phyloP scores from a whole-genome alignment of 2,797 vertebrate genomes.

The Enteromius fasciolatus region DNA sequence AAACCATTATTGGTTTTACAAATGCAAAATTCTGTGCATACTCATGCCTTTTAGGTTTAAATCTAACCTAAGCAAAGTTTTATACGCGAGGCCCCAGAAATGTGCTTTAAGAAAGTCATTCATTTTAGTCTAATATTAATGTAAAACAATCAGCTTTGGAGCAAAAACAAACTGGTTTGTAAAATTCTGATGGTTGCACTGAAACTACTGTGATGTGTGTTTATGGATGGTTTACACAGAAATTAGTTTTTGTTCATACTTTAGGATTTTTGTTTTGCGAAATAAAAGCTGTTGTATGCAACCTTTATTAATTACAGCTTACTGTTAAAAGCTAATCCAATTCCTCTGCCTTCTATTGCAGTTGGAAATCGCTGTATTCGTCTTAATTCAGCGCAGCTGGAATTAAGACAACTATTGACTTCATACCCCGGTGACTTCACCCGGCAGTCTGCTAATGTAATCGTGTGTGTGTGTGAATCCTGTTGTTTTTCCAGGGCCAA shows the following conservation, averaged over 20 bases:
- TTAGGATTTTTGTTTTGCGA: not conserved
- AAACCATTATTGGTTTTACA: not conserved
- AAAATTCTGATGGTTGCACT: not conserved
- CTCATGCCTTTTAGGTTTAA: not conserved
- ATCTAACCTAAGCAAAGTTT: not conserved
- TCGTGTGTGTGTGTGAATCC: slow-evolving; percentile 24
- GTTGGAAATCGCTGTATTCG: not conserved
- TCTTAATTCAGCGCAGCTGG: slow-evolving; percentile 19
- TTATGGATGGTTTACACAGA: not conserved
- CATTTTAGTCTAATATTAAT: not conserved
- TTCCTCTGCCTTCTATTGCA: not conserved
- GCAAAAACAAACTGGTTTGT: not conserved
- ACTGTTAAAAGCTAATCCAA: not conserved
- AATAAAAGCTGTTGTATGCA: not conserved
- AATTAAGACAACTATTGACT: slow-evolving; percentile 34
- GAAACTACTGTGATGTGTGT: not conserved
- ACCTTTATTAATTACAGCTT: not conserved
- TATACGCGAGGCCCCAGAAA: not conserved
- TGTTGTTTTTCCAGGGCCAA: slow-evolving; percentile 75
- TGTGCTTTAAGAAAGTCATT: not conserved
- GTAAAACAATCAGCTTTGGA: not conserved
- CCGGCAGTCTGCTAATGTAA: slow-evolving; percentile 14
- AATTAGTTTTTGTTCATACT: not conserved
- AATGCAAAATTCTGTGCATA: not conserved
- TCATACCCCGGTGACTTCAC: slow-evolving; percentile 32